phyloP scores from a whole-genome alignment of 2,113 vertebrate genomes.

The Anser brachyrhynchus region DNA sequence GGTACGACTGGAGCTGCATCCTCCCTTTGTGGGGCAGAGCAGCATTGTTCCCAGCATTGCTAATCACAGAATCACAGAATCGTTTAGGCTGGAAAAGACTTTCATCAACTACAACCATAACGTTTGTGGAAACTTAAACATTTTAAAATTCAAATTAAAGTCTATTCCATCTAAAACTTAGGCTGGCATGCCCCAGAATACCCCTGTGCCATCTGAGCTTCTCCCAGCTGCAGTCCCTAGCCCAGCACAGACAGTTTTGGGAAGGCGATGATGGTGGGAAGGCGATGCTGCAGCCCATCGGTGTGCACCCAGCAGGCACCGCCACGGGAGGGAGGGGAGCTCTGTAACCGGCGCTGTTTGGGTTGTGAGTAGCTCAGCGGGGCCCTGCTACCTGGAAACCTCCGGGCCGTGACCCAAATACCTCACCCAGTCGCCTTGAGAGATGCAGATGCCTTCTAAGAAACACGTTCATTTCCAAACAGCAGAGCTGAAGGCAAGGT shows the following conservation, averaged over 20 bases:
- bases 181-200: background rate
- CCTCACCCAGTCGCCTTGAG: background rate
- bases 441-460: background rate
- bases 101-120: background rate
- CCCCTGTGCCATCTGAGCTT: background rate
- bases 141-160: background rate
- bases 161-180: background rate
- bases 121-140: background rate
- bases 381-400: background rate
- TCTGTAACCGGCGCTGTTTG: background rate
- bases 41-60: background rate
- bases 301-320: too few relatives aligned
- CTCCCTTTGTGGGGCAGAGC: background rate
- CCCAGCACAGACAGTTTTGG: background rate
- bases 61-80: background rate
- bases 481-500: background rate
- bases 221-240: background rate
- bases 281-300: background rate
- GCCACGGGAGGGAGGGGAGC: fast-evolving
- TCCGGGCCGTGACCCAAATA: background rate
- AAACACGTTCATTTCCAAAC: background rate
- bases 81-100: background rate
- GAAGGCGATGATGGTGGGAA: background rate
- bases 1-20: background rate
- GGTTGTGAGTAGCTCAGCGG: fast-evolving